phyloP scores from a whole-genome alignment of 2,888 invertebrate species.

The Dolichomitus sp. region DNA sequence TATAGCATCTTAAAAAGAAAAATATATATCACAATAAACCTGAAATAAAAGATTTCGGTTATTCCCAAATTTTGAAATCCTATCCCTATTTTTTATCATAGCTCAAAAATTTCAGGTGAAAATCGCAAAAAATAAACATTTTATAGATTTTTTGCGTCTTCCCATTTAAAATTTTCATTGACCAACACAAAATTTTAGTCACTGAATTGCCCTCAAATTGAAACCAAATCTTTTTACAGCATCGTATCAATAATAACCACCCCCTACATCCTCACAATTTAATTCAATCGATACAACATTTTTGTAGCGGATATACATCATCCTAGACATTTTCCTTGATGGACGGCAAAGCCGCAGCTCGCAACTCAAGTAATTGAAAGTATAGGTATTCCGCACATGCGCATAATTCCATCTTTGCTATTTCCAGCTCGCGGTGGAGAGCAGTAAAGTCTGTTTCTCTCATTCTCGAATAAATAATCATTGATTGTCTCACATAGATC shows the following conservation, averaged over 20 bases:
- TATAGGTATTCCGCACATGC: slow-evolving; percentile 6
- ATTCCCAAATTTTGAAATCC: no score
- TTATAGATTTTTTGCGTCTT: no score
- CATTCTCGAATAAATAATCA: slow-evolving; percentile 20
- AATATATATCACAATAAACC: no score
- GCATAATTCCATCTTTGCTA: slow-evolving; percentile 2
- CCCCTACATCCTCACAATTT: background rate
- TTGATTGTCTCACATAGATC: slow-evolving; percentile 10
- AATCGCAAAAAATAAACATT: background rate
- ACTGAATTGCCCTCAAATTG: no score
- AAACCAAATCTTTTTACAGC: background rate
- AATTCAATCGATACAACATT: background rate
- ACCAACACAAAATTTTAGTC: no score
- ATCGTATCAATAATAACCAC: background rate
- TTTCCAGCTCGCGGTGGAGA: background rate
- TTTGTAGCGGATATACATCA: background rate
- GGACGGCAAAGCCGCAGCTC: background rate
- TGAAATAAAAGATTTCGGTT: no score
- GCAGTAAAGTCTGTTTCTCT: slow-evolving; percentile 11
- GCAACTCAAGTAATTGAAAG: background rate
- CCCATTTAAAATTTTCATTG: no score
- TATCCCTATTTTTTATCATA: no score
- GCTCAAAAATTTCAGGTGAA: no score
- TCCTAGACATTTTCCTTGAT: background rate
- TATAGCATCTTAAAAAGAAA: no score